Conservation (phyloP, 1,140 invertebrate species). For the Atta colombica region DNA sequence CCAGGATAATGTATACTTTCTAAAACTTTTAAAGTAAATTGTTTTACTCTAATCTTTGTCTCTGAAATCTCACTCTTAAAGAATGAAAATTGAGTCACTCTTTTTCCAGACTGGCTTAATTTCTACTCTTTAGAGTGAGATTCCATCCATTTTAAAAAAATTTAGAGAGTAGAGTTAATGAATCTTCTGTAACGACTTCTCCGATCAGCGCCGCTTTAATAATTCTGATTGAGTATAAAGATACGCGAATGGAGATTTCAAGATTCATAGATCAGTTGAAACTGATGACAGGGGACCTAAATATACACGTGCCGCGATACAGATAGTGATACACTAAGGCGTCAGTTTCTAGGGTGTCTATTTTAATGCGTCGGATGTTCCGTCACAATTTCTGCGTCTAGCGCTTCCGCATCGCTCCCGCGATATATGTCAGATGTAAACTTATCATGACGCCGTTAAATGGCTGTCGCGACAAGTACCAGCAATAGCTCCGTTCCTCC, state of each 20-base stretch:
- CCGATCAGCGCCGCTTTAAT: not conserved
- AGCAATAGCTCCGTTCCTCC: conserved; percentile 40
- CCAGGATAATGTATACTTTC: no score
- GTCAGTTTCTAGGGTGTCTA: conserved; percentile 72
- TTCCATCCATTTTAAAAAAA: no score
- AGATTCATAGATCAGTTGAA: conserved; percentile 49
- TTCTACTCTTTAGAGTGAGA: no score
- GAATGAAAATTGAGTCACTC: no score
- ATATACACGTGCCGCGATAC: conserved; percentile 70
- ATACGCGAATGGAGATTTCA: not conserved
- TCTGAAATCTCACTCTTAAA: no score
- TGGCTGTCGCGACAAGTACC: conserved; percentile 47
- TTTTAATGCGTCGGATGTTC: conserved; percentile 76
- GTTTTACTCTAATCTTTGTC: no score
- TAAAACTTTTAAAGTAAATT: no score
- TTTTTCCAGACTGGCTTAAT: no score
- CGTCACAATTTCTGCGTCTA: conserved; percentile 69
- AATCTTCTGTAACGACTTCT: not conserved
- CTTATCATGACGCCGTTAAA: conserved; percentile 58
- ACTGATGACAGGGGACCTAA: conserved; percentile 75
- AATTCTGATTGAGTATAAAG: conserved; percentile 22
- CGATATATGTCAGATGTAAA: conserved; percentile 55
- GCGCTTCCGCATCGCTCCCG: conserved; percentile 64
- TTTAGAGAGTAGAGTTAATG: not conserved
- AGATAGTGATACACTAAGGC: conserved; percentile 35